phyloP scores from a whole-genome alignment of 2,888 invertebrate species.

The Eilema depressum region DNA sequence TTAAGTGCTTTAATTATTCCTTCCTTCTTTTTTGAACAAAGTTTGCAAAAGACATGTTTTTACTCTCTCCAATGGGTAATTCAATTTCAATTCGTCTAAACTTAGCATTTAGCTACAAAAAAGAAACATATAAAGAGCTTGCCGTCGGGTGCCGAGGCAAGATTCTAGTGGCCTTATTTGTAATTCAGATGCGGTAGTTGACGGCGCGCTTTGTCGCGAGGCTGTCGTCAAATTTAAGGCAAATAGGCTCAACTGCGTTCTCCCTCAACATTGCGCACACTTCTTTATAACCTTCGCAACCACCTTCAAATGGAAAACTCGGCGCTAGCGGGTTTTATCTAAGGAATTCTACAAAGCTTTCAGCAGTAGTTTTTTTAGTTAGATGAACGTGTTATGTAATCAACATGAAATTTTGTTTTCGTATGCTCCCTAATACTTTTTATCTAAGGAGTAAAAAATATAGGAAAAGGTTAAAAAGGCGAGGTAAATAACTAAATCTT shows the following conservation, averaged over 20 bases:
- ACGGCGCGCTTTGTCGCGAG: conserved; percentile 40
- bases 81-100: conserved; percentile 48
- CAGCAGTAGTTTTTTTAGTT: background rate
- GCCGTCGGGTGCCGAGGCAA: conserved; percentile 32
- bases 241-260: conserved; percentile 35
- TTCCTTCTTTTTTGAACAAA: conserved; percentile 31
- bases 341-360: conserved; percentile 9
- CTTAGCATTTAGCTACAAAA: conserved; percentile 44
- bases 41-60: conserved; percentile 48
- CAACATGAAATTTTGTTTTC: background rate
- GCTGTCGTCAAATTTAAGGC: conserved; percentile 43
- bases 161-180: conserved; percentile 59
- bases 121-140: conserved; percentile 41
- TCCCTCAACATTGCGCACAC: conserved; percentile 34
- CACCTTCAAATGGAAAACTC: conserved; percentile 26
- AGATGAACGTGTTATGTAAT: background rate
- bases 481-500: too few species aligned
- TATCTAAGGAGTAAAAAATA: too few species aligned
- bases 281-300: conserved; percentile 38
- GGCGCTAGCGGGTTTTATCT: background rate
- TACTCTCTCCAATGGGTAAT: conserved; percentile 44
- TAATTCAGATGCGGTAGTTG: conserved; percentile 63
- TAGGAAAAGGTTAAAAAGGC: too few species aligned
- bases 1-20: conserved; percentile 44
- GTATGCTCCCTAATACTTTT: too few species aligned